phyloP scores from a whole-genome alignment of 1,140 invertebrate genomes.

The Ceratina australensis region DNA sequence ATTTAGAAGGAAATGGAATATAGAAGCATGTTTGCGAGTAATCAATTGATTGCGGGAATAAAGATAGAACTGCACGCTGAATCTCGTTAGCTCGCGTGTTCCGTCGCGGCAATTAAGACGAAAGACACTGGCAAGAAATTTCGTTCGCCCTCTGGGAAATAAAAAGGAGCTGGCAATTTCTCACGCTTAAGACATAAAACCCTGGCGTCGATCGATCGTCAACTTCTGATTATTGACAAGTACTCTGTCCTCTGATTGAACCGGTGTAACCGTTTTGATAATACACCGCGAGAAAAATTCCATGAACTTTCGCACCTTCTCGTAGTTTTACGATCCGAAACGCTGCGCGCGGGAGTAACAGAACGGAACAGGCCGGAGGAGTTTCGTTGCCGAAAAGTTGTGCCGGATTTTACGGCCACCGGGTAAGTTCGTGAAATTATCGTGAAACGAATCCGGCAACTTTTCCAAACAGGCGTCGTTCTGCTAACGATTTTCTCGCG shows the following conservation, averaged over 20 bases:
- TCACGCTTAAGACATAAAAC: too few relatives aligned
- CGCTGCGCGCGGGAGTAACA: conserved; percentile 33
- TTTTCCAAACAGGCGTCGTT: conserved; percentile 34
- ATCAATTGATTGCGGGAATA: conserved; percentile 37
- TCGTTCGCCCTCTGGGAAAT: conserved; percentile 43
- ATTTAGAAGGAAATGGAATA: too few relatives aligned
- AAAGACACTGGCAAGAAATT: conserved; percentile 55
- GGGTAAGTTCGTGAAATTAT: conserved; percentile 57
- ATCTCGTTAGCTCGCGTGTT: conserved; percentile 52
- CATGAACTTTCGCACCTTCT: background rate
- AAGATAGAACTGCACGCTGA: conserved; percentile 13
- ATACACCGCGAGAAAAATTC: background rate
- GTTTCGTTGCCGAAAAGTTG: conserved; percentile 42
- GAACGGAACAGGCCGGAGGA: conserved; percentile 24
- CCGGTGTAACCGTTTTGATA: too few relatives aligned
- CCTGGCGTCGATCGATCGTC: background rate
- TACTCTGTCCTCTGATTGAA: too few relatives aligned
- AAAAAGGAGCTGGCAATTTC: conserved; percentile 14
- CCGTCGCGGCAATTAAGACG: conserved; percentile 50
- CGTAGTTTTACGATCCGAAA: background rate
- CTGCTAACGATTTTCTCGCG: conserved; percentile 23
- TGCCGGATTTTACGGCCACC: conserved; percentile 50
- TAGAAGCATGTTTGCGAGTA: background rate
- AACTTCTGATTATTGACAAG: background rate
- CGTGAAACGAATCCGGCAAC: conserved; percentile 55